Evolutionary conservation across 1,140 invertebrate species (phyloP), one percentile per base, ranked within the genome.

Genomic region (Prorops nasuta): DNA sequence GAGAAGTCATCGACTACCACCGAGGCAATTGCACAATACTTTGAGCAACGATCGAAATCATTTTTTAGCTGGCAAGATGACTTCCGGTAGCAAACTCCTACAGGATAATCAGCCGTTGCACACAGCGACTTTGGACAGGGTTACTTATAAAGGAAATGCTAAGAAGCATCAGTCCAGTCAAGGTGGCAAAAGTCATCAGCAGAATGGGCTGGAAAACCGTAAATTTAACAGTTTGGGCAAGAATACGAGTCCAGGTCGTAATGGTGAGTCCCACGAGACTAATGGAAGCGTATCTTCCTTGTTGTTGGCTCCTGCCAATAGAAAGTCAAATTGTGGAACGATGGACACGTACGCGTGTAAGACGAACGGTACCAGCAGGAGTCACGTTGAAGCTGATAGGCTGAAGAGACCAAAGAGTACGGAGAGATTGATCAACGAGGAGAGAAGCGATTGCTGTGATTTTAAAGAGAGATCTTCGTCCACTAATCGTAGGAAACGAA

Each of bases 321-420:
- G 49, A 35, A 54, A 64, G 9, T 63, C 53, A 21, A 61, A 54
- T 35, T 42, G 44, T 56, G 1, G 51, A 47, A 45, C 58, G 1
- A 49, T 63, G 2, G 69, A 66, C 2, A 44, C 67, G 0, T 66
- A 71, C 34, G 67, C 68, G 10, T 67, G 68, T 46, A 60, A 63
- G 16, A 56, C 67, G 1, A 75, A 75, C 17, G 70, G 72, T 9
- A 65, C 60, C 16, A 66, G 48, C 18, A 45, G 49, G 4, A 52
- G 6, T 0, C 58, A 50, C 45, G 48, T 35, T 0, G 58, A 67
- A 3, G 16, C 52, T 1, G 61, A 64, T 1, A 52, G 58, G 34
- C 64, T 65, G 0, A 64, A 64, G 19, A 58, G 71, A 32, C 72
- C 72, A 0, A 75, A 72, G 37, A 75, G 72, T 39, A 69, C 72